A percentile compares a stretch with the other conserved stretches of the same genome.
These are phyloP conservation scores for Panzeria rudis DNA, from an alignment of 2,888 invertebrate species.

Conservation along the genomic window DNA sequence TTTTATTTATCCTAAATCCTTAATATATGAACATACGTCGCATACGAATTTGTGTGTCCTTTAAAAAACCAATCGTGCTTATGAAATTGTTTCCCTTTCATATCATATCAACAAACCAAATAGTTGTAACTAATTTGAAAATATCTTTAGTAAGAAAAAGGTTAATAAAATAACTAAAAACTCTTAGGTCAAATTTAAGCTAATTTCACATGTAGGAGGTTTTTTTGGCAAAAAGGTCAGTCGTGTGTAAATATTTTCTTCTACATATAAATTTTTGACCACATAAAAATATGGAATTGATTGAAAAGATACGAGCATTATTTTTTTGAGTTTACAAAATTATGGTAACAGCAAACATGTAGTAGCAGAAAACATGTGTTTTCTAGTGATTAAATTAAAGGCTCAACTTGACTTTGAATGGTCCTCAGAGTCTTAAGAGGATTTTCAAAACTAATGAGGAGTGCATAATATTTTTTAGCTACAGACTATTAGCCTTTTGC, in stretches of 20 bases:
- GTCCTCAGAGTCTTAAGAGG: constrained; percentile 28
- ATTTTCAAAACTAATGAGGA: constrained; percentile 49
- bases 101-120: constrained; percentile 8
- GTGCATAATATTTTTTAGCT: constrained; percentile 19
- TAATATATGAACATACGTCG: not conserved
- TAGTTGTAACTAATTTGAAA: constrained; percentile 35
- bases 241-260: constrained; percentile 63
- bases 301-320: constrained; percentile 12
- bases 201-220: constrained; percentile 30
- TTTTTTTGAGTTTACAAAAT: constrained; percentile 27
- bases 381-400: constrained; percentile 61
- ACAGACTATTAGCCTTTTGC: not conserved
- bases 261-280: constrained; percentile 14
- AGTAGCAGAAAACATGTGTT: constrained; percentile 50
- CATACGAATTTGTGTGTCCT: not conserved
- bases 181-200: constrained; percentile 34
- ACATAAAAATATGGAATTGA: constrained; percentile 53
- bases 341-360: constrained; percentile 9
- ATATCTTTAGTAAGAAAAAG: constrained; percentile 1
- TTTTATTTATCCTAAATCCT: constrained; percentile 36
- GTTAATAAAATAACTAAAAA: constrained; percentile 21
- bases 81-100: constrained; percentile 28
- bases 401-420: constrained; percentile 14
- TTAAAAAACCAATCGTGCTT: constrained; percentile 63
- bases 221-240: constrained; percentile 37